A percentile compares a stretch with the other conserved stretches of the same genome.
Conservation (phyloP, 2,797 vertebrate species). For the Platyrinchus mystaceus region DNA sequence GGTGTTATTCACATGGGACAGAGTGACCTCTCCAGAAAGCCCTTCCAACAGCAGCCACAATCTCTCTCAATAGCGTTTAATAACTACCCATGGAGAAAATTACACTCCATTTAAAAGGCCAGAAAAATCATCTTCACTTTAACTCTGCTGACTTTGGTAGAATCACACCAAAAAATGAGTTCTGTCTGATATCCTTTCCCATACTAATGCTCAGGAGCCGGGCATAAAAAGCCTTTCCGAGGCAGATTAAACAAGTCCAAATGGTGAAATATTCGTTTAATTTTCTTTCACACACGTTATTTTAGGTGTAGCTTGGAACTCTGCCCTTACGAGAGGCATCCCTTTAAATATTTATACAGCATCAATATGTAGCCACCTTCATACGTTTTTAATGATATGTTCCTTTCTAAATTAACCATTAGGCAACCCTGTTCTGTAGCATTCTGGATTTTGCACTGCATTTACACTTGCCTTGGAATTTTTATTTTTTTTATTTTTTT, state of each 20-base stretch:
- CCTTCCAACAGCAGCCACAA: constrained; percentile 41
- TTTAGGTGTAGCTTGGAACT: constrained; percentile 48
- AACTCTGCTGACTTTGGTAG: constrained; percentile 64
- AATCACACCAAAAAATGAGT: constrained; percentile 44
- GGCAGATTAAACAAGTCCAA: constrained; percentile 16
- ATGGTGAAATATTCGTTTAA: constrained; percentile 57
- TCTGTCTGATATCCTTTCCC: constrained; percentile 10
- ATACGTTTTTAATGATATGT: constrained; percentile 48
- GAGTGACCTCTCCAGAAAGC: constrained; percentile 58
- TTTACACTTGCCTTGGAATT: background rate
- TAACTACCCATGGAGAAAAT: constrained; percentile 69
- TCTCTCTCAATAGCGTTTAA: constrained; percentile 55
- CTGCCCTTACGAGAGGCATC: constrained; percentile 24
- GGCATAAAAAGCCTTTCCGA: constrained; percentile 9
- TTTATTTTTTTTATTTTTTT: background rate
- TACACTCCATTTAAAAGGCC: constrained; percentile 65
- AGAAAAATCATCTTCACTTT: constrained; percentile 58
- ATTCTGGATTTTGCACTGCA: background rate
- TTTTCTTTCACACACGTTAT: constrained; percentile 26
- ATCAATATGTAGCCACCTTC: constrained; percentile 37
- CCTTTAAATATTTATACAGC: constrained; percentile 60
- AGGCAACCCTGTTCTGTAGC: background rate
- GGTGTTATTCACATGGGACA: constrained; percentile 37
- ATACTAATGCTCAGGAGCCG: background rate
- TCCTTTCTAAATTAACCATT: constrained; percentile 54